Base-by-base conservation (phyloP, 2,797 vertebrate species). In the Rhinoraja longicauda region DNA sequence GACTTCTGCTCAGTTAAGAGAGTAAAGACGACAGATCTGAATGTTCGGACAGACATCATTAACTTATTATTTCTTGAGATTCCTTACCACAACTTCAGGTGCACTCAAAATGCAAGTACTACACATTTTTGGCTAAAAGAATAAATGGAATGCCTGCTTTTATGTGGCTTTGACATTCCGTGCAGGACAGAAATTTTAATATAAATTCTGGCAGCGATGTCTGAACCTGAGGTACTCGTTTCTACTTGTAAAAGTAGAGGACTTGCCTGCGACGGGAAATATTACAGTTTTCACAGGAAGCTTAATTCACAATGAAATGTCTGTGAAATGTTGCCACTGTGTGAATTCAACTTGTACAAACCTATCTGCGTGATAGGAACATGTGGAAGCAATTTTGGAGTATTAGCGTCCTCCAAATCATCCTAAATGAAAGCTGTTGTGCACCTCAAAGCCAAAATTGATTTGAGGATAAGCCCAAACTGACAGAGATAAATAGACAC, bases 311-410 rank as follows among this genome's bases (percentile, higher is more conserved):
- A 67, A 10, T 93, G 57, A 93, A 86, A 57, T 64, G 6, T 93
- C 94, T 94, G 93, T 94, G 94, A 93, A 92, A 93, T 93, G 79
- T 93, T 88, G 86, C 94, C 93, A 93, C 93, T 94, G 93, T 93
- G 72, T 57, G 93, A 90, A 93, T 94, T 94, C 93, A 94, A 73
- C 93, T 93, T 93, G 32, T 93, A 90, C 93, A 94, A 94, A 94
- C 86, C 94, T 93, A 93, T 94, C 95, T 94, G 94, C 93, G 29
- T 57, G 94, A 93, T 93, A 95, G 93, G 94, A 95, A 95, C 94
- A 95, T 95, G 94, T 96, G 95, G 95, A 95, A 96, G 95, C 93
- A 94, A 93, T 95, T 94, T 93, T 93, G 93, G 93, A 94, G 93
- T 94, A 95, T 94, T 94, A 95, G 94, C 95, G 94, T 94, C 95